These are phyloP conservation scores for Allacma fusca DNA, from an alignment of 2,888 invertebrate genomes.

Conservation along the genomic window DNA sequence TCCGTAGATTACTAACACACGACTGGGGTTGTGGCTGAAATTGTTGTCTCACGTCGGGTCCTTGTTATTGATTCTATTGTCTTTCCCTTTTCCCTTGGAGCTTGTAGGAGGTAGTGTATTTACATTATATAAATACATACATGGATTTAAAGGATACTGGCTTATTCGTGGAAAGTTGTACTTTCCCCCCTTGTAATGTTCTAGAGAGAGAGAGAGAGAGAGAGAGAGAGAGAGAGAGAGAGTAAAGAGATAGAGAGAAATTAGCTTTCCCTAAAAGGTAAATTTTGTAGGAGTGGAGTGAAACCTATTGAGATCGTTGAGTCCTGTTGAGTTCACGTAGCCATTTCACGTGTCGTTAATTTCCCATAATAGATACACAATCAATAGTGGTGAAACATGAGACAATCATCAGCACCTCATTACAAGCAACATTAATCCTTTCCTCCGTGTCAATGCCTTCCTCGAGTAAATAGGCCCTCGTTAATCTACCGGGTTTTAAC, in stretches of 20 bases:
- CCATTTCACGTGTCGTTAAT: slow-evolving; percentile 41
- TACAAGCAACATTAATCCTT: slow-evolving; percentile 40
- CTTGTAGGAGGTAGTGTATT: neutral
- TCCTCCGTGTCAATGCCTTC: slow-evolving; percentile 22
- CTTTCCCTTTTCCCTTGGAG: no score
- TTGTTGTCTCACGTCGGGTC: slow-evolving; percentile 1
- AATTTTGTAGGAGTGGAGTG: slow-evolving; percentile 1
- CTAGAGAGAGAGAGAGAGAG: neutral
- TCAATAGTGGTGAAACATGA: slow-evolving; percentile 26
- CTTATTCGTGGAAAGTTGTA: no score
- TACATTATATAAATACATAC: no score
- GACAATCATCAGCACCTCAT: slow-evolving; percentile 33
- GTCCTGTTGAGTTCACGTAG: slow-evolving; percentile 1
- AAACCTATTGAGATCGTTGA: neutral
- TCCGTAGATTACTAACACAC: neutral
- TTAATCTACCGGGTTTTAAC: neutral
- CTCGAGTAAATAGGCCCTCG: neutral
- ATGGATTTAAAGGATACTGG: no score
- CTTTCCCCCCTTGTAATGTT: no score
- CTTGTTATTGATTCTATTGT: no score
- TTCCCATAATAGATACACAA: slow-evolving; percentile 26
- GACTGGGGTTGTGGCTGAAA: neutral
- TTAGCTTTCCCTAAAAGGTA: neutral
- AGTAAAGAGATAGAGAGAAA: neutral
- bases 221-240: neutral